phyloP scores from a whole-genome alignment of 2,888 invertebrate genomes.

The Cheilosia impressa region DNA sequence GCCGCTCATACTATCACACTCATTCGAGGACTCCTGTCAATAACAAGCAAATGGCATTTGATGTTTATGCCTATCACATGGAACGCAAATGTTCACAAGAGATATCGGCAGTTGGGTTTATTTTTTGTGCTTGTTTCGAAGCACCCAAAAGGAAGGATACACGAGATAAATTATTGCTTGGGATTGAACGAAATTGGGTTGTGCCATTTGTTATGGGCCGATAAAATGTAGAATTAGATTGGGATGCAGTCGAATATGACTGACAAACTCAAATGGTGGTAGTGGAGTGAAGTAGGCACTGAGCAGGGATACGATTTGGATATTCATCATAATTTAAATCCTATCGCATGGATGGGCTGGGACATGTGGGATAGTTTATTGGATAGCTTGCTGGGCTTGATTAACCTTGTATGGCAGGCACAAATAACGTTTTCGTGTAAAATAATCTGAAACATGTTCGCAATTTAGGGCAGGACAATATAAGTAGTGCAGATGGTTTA shows the following conservation, averaged over 20 bases:
- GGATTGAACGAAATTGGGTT: constrained; percentile 67
- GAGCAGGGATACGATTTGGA: constrained; percentile 28
- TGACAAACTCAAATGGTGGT: constrained; percentile 36
- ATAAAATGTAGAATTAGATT: constrained; percentile 66
- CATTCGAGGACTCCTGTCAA: constrained; percentile 56
- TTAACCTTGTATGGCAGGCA: constrained; percentile 11
- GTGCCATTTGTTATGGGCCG: constrained; percentile 63
- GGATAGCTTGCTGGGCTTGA: constrained; percentile 28
- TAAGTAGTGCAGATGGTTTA: not conserved
- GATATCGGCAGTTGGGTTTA: constrained; percentile 41
- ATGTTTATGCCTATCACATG: constrained; percentile 67
- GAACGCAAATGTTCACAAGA: constrained; percentile 62
- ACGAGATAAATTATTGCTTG: constrained; percentile 64
- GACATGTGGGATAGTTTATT: constrained; percentile 31
- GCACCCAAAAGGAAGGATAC: constrained; percentile 30
- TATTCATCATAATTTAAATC: constrained; percentile 66
- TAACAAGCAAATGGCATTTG: constrained; percentile 68
- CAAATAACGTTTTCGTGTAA: not conserved
- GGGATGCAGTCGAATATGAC: constrained; percentile 60
- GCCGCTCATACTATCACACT: constrained; percentile 24
- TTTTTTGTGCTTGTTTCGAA: constrained; percentile 30
- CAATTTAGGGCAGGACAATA: not conserved
- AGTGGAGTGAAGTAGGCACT: constrained; percentile 2
- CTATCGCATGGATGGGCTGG: constrained; percentile 10
- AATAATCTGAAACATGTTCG: constrained; percentile 9